Conservation (phyloP, 1,140 invertebrate species). For the Temnothorax longispinosus region DNA sequence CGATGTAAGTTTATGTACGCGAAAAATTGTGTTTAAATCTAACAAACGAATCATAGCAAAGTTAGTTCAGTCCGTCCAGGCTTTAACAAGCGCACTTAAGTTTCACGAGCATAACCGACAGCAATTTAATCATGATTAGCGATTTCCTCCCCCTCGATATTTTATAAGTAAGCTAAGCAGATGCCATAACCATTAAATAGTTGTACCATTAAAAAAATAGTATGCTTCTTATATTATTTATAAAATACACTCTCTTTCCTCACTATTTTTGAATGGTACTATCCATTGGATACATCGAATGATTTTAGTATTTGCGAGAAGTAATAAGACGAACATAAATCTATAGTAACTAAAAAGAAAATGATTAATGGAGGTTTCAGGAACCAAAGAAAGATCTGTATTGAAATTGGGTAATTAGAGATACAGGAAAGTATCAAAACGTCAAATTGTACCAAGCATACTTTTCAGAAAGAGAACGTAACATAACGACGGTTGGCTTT, state of each 20-base stretch:
- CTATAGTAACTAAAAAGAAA: constrained; percentile 4
- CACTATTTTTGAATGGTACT: constrained; percentile 5
- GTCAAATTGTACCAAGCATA: constrained; percentile 19
- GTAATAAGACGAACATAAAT: neutral
- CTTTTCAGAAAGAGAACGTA: constrained; percentile 20
- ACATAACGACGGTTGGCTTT: constrained; percentile 43
- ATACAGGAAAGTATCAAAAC: constrained; percentile 48
- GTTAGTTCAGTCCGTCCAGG: constrained; percentile 72
- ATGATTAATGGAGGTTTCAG: constrained; percentile 12
- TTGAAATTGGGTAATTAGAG: constrained; percentile 17
- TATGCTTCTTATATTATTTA: constrained; percentile 64
- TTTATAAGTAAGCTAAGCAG: constrained; percentile 62
- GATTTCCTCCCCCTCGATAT: constrained; percentile 43
- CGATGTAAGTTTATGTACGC: constrained; percentile 36
- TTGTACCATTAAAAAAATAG: constrained; percentile 2
- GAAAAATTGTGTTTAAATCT: constrained; percentile 60
- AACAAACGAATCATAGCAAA: constrained; percentile 54
- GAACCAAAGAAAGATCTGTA: constrained; percentile 20
- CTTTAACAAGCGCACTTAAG: constrained; percentile 63
- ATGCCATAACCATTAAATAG: neutral
- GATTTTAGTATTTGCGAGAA: constrained; percentile 22
- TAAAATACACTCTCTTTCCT: neutral
- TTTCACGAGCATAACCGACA: constrained; percentile 49
- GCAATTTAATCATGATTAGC: constrained; percentile 23
- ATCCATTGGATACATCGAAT: neutral